phyloP scores from a whole-genome alignment of 2,113 vertebrate species.

The Epinephelus moara region DNA sequence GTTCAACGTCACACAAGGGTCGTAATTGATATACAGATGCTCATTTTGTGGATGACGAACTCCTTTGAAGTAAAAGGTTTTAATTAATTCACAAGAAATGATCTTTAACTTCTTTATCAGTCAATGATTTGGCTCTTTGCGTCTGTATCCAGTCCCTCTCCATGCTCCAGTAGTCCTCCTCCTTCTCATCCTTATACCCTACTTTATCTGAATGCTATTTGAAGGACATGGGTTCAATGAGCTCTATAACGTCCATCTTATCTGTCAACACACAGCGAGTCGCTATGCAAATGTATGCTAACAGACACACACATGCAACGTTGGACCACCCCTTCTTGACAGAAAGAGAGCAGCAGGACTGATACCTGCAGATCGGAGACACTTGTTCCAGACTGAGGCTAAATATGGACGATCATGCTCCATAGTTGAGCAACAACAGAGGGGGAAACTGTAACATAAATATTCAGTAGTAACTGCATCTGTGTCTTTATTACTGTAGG shows the following conservation, averaged over 20 bases:
- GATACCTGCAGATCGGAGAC: slow-evolving; percentile 39
- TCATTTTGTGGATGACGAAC: too few relatives aligned
- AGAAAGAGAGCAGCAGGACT: slow-evolving; percentile 65
- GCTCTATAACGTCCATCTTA: slow-evolving; percentile 41
- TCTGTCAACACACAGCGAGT: slow-evolving; percentile 20
- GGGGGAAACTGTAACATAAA: neutral
- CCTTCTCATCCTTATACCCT: slow-evolving; percentile 30
- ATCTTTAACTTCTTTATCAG: neutral
- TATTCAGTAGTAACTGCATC: neutral
- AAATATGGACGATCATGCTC: slow-evolving; percentile 31
- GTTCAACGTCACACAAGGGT: too few relatives aligned
- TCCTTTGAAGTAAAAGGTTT: neutral
- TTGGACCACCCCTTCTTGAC: slow-evolving; percentile 47
- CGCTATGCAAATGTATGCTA: slow-evolving; percentile 57
- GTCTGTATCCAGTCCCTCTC: neutral
- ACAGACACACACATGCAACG: slow-evolving; percentile 15
- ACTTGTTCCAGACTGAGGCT: neutral
- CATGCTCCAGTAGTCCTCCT: neutral
- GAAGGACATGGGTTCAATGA: slow-evolving; percentile 62
- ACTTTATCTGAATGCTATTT: slow-evolving; percentile 68
- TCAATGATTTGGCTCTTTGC: slow-evolving; percentile 1
- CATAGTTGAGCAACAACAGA: neutral
- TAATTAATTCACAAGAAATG: neutral
- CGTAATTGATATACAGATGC: too few relatives aligned
- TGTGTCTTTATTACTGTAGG: neutral